A percentile compares a stretch with the other conserved stretches of the same genome.
Evolutionary conservation across 2,797 vertebrate genomes (phyloP).

Genomic region (Siniperca undulata): DNA sequence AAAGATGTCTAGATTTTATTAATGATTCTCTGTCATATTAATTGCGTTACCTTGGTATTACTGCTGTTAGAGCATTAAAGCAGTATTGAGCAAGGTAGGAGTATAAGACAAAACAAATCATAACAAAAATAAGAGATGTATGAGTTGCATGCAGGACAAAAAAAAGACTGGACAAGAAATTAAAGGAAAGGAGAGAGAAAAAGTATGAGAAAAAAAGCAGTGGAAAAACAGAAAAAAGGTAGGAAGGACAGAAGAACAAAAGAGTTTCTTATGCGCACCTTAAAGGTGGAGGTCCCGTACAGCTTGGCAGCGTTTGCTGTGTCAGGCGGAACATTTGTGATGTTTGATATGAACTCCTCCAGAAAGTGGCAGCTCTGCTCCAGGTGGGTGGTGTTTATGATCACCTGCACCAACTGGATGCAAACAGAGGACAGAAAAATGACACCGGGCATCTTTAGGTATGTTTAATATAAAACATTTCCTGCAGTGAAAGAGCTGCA

Average conservation of each 20-base stretch:
- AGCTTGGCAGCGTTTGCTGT: constrained; percentile 94
- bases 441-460: background rate
- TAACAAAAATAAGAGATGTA: background rate
- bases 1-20: background rate
- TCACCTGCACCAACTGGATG: constrained; percentile 94
- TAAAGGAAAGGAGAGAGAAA: background rate
- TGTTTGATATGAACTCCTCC: constrained; percentile 98
- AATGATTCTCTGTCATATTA: background rate
- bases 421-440: background rate
- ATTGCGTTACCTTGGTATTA: background rate
- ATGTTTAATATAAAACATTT: background rate
- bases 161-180: background rate
- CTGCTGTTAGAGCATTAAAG: too few relatives aligned
- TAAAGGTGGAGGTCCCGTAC: constrained; percentile 96
- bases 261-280: constrained; percentile 80
- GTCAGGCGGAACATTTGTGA: constrained; percentile 95
- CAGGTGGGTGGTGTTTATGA: constrained; percentile 97
- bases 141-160: too few relatives aligned
- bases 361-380: constrained; percentile 96
- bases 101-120: background rate
- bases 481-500: too few relatives aligned
- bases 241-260: background rate
- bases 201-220: background rate
- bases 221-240: rapidly evolving
- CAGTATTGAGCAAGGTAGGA: too few relatives aligned